Conservation (phyloP, 2,888 invertebrate genomes). For the Ornithoptera priamus region DNA sequence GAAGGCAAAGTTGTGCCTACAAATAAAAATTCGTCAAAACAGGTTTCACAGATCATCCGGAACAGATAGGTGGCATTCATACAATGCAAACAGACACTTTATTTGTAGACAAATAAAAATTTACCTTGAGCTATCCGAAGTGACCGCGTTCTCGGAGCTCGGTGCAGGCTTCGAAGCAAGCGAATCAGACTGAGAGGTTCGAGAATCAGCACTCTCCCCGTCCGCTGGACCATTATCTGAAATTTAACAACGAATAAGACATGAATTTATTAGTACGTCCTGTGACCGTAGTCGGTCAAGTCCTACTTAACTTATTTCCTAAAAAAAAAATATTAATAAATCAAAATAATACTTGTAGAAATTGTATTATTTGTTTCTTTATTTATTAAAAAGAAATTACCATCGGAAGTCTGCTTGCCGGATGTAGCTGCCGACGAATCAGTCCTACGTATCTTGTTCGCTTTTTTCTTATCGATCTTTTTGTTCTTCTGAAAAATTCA, state of each 20-base stretch:
- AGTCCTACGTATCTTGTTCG: conserved; percentile 62
- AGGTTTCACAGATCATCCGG: too few species aligned
- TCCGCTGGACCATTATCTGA: conserved; percentile 60
- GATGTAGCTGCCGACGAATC: conserved; percentile 73
- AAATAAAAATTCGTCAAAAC: too few species aligned
- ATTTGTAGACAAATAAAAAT: too few species aligned
- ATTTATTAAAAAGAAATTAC: conserved; percentile 39
- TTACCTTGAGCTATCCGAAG: conserved; percentile 75
- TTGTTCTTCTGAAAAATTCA: conserved; percentile 61
- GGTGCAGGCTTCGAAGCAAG: conserved; percentile 68
- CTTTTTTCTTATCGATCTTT: conserved; percentile 61
- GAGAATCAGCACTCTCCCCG: conserved; percentile 66
- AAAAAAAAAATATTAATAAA: too few species aligned
- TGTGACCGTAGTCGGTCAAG: too few species aligned
- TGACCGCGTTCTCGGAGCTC: conserved; percentile 67
- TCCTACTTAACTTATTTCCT: too few species aligned
- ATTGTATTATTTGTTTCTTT: too few species aligned
- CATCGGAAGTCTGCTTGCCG: conserved; percentile 73
- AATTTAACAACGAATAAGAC: neutral
- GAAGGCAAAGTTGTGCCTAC: too few species aligned
- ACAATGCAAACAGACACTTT: too few species aligned
- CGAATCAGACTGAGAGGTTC: conserved; percentile 71
- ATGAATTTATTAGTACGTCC: too few species aligned
- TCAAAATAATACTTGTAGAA: too few species aligned
- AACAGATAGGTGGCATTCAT: too few species aligned